Percentiles rank a stretch among this genome's conserved stretches.
Conservation (phyloP, 2,797 vertebrate species). For the Poliocrania exsul region DNA sequence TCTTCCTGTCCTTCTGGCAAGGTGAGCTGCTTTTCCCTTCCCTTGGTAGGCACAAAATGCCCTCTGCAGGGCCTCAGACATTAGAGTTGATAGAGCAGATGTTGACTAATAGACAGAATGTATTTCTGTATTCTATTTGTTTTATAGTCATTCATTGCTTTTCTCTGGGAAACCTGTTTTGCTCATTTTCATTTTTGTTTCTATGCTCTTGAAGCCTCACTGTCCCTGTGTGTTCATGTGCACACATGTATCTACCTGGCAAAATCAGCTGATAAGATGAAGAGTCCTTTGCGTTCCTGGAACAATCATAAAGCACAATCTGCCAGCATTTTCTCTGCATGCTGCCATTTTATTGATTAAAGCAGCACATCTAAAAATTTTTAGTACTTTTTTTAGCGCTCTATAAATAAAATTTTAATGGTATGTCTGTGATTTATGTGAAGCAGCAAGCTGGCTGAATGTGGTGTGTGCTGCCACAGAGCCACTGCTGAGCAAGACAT, state of each 20-base stretch:
- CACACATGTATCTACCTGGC: neutral
- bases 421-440: neutral
- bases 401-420: neutral
- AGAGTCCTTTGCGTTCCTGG: neutral
- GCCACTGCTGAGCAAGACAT: fast-evolving
- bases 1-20: slow-evolving; percentile 99
- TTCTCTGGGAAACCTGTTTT: neutral
- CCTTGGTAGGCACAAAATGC: neutral
- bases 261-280: neutral
- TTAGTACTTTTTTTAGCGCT: neutral
- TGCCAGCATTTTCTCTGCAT: neutral
- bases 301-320: neutral
- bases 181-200: neutral
- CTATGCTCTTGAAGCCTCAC: neutral
- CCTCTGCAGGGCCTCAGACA: neutral
- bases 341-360: slow-evolving; percentile 14
- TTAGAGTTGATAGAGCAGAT: neutral
- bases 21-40: slow-evolving; percentile 75
- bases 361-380: neutral
- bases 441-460: neutral
- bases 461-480: neutral
- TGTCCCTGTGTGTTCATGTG: neutral
- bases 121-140: neutral
- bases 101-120: neutral
- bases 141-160: neutral